Percentiles rank a stretch among this genome's conserved stretches.
Conservation (phyloP, 2,797 vertebrate species). For the Rhinichthys osculus region DNA sequence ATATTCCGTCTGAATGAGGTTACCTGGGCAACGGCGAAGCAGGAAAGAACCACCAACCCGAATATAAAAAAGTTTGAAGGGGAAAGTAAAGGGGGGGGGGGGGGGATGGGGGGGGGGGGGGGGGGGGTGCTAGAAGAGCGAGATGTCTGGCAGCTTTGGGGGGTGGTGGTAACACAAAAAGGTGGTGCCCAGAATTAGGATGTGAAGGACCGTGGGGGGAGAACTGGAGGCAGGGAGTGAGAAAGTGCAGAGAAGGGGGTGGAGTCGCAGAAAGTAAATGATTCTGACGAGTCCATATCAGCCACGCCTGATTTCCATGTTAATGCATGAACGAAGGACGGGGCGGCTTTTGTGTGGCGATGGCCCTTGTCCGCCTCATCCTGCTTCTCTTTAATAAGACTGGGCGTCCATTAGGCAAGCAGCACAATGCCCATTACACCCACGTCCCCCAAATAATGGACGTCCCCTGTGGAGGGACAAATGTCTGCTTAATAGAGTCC, state of each 20-base stretch:
- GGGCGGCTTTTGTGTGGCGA: slow-evolving; percentile 67
- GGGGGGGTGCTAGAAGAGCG: slow-evolving; percentile 61
- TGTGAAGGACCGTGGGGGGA: slow-evolving; percentile 8
- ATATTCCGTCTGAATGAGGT: slow-evolving; percentile 84
- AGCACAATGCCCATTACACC: slow-evolving; percentile 70
- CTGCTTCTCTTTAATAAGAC: slow-evolving; percentile 78
- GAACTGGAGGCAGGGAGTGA: slow-evolving; percentile 45
- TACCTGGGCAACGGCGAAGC: slow-evolving; percentile 82
- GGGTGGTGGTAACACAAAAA: slow-evolving; percentile 65
- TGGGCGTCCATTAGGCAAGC: slow-evolving; percentile 73
- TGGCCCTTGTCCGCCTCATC: slow-evolving; percentile 70
- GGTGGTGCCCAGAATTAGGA: slow-evolving; percentile 25
- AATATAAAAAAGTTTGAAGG: slow-evolving; percentile 69
- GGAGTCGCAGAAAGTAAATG: slow-evolving; percentile 75
- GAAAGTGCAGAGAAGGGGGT: slow-evolving; percentile 57
- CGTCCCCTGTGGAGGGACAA: slow-evolving; percentile 76
- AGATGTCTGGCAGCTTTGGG: slow-evolving; percentile 61
- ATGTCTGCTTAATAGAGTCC: slow-evolving; percentile 74
- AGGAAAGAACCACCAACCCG: slow-evolving; percentile 78
- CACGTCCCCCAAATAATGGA: slow-evolving; percentile 75
- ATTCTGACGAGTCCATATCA: slow-evolving; percentile 80
- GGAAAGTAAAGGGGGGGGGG: slow-evolving; percentile 57
- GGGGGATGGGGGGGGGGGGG: slow-evolving; percentile 57
- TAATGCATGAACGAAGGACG: slow-evolving; percentile 71
- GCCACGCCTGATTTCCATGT: slow-evolving; percentile 80